phyloP scores from a whole-genome alignment of 2,888 invertebrate species.

The Mythimna pallens region DNA sequence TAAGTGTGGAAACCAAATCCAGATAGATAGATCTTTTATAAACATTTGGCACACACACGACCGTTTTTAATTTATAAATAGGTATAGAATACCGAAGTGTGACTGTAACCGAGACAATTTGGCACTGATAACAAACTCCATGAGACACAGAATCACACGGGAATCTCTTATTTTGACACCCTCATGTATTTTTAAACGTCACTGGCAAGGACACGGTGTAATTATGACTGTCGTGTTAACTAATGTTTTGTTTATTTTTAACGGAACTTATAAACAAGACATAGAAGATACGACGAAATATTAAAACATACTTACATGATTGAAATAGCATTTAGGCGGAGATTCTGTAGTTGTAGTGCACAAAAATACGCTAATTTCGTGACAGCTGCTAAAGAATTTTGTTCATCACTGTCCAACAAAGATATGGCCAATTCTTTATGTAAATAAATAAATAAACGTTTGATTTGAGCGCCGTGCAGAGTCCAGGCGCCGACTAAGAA shows the following conservation, averaged over 20 bases:
- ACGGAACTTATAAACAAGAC: background rate
- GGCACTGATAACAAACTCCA: constrained; percentile 53
- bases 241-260: constrained; percentile 18
- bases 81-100: constrained; percentile 57
- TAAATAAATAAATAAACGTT: constrained; percentile 14
- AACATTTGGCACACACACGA: constrained; percentile 63
- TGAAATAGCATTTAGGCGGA: constrained; percentile 15
- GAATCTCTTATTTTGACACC: constrained; percentile 21
- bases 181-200: constrained; percentile 24
- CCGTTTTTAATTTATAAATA: constrained; percentile 67
- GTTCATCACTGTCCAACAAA: constrained; percentile 35
- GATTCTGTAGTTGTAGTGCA: background rate
- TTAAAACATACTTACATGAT: constrained; percentile 45
- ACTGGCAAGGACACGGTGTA: constrained; percentile 9
- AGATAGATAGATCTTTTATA: constrained; percentile 31
- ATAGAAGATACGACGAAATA: background rate
- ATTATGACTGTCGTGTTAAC: constrained; percentile 4
- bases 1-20: too few relatives aligned
- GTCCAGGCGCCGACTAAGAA: constrained; percentile 39
- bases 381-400: constrained; percentile 32
- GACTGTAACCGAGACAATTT: constrained; percentile 56
- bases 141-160: constrained; percentile 16
- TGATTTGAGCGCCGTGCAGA: constrained; percentile 24
- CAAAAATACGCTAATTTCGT: constrained; percentile 23
- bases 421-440: background rate